Evolutionary conservation across 1,140 invertebrate species (phyloP), one percentile per base, ranked within the genome.

Genomic region (Brachionus plicatilis): DNA sequence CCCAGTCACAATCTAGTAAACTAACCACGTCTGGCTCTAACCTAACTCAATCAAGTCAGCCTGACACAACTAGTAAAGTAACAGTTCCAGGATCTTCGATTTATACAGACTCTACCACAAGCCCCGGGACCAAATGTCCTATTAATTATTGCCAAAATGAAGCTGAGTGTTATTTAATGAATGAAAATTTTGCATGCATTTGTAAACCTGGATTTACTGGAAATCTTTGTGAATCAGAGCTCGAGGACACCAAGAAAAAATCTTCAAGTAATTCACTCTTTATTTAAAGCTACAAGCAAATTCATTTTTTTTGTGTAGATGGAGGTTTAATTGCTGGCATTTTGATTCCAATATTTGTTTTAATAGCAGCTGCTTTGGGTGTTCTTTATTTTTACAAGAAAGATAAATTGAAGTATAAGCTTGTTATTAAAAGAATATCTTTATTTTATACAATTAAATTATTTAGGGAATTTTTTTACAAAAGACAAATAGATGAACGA

Each of bases 71-170:
- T 24, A 45, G 6, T 24, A 8, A 43, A 43, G 8, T 27, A 47
- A 50, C 45, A 37, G 33, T 1, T 7, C 2, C 33, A 27, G 27
- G 11, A 3, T 76, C 72, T 76, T 50, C 17, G 3, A 27, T 47
- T 33, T 33, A 17, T 4, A 50, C 9, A 12, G 8, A 47, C 14
- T 27, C 72, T 27, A 14, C 33, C 20, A 50, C 72, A 14, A 50
- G 43, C 11, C 14, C 1, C 9, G 47, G 72, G 5, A 3, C 17
- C 9, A 75, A 41, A 43, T 76, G 72, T 50, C 41, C 72, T 12
- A 29, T 37, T 9, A 37, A 76, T 76, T 76, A 50, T 76, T 76
- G 72, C 50, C 20, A 24, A 76, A 76, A 76, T 76, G 72, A 50
- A 27, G 72, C 20, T 27, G 72, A 50, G 0, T 76, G 72, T 27